Evolutionary conservation across 2,888 invertebrate genomes (phyloP).

Genomic region (Anorthoa munda): DNA sequence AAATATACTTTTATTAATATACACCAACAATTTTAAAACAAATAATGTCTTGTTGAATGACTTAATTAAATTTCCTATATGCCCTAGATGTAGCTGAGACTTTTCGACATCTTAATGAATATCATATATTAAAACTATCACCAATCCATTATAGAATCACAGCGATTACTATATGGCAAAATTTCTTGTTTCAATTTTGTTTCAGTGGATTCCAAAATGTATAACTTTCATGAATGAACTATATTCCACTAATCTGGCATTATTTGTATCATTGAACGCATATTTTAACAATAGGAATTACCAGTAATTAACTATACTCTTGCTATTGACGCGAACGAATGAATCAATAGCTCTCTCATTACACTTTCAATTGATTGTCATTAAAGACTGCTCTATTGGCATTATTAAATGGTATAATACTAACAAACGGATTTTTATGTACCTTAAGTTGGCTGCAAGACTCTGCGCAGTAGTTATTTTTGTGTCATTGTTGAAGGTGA

Average conservation of each 20-base stretch:
- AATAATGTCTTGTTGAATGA: neutral
- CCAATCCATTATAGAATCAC: neutral
- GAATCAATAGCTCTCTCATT: constrained; percentile 28
- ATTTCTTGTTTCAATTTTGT: too few species aligned
- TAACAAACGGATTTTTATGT: too few species aligned
- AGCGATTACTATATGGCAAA: too few species aligned
- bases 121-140: neutral
- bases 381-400: neutral
- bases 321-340: constrained; percentile 22
- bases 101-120: too few species aligned
- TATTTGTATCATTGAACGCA: neutral
- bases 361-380: constrained; percentile 34
- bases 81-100: too few species aligned
- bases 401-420: neutral
- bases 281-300: constrained; percentile 31
- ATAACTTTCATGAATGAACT: neutral
- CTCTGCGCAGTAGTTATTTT: too few species aligned
- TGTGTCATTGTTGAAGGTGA: too few species aligned
- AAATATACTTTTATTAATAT: too few species aligned
- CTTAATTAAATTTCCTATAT: too few species aligned
- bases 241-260: constrained; percentile 8
- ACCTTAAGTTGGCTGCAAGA: too few species aligned
- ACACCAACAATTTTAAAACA: too few species aligned
- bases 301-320: constrained; percentile 22
- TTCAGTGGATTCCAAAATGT: neutral